Evolutionary conservation across 1,140 invertebrate genomes (phyloP).

Genomic region (Sminthurinus signatus): DNA sequence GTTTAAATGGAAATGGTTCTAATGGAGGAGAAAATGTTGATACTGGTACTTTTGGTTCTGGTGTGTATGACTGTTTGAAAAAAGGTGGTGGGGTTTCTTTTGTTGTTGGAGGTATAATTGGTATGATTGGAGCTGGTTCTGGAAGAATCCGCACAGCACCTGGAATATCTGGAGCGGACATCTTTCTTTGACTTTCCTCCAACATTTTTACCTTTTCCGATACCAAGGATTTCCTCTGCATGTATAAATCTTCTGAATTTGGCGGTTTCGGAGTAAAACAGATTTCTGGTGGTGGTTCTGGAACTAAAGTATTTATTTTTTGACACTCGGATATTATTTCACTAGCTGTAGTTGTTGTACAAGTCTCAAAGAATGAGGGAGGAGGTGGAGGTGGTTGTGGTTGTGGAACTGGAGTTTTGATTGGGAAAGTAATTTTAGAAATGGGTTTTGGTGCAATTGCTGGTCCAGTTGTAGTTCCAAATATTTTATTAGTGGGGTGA

Average conservation of each 20-base stretch:
- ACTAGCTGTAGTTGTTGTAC: neutral
- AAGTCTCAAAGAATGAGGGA: neutral
- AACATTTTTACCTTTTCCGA: slow-evolving; percentile 57
- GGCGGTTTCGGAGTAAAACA: slow-evolving; percentile 55
- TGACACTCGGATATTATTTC: slow-evolving; percentile 8
- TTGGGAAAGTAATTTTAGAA: neutral
- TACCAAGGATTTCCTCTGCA: slow-evolving; percentile 47
- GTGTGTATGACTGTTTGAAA: neutral
- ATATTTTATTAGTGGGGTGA: neutral
- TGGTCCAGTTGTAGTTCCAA: neutral
- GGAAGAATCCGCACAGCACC: slow-evolving; percentile 59
- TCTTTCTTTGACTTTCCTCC: slow-evolving; percentile 53
- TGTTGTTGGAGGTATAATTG: slow-evolving; percentile 35
- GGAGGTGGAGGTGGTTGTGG: neutral
- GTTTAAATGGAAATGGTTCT: slow-evolving; percentile 50
- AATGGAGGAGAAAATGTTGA: slow-evolving; percentile 41
- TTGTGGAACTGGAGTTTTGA: neutral
- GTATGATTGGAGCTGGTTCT: slow-evolving; percentile 36
- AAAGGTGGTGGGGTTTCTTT: slow-evolving; percentile 21
- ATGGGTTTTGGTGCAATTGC: neutral
- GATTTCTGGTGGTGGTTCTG: slow-evolving; percentile 66
- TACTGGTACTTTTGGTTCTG: neutral
- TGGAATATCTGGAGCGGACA: slow-evolving; percentile 51
- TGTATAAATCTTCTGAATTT: slow-evolving; percentile 46
- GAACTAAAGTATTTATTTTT: too few relatives aligned